Evolutionary conservation across 2,797 vertebrate genomes (phyloP).

Genomic region (Pteronotus mesoamericanus): DNA sequence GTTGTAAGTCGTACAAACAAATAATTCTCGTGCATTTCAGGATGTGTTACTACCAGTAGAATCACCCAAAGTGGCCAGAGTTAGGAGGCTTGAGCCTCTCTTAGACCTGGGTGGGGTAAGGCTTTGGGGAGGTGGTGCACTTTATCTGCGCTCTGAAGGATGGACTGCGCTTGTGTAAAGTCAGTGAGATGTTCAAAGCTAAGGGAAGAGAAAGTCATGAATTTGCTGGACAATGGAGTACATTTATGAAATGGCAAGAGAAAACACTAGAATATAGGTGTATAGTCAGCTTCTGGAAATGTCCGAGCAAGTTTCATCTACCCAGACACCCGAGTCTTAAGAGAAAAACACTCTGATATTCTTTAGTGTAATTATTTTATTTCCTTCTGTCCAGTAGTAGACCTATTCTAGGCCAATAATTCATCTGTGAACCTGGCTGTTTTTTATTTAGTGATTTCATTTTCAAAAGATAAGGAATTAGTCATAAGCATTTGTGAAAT

Average conservation of each 20-base stretch:
- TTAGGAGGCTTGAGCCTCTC: background rate
- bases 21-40: background rate
- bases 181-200: background rate
- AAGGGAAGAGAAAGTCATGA: background rate
- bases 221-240: background rate
- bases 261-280: background rate
- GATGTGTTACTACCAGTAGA: background rate
- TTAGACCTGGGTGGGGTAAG: background rate
- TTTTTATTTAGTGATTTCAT: constrained; percentile 14
- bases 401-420: background rate
- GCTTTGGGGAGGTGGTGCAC: background rate
- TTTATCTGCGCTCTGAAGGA: background rate
- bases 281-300: background rate
- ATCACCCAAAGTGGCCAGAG: background rate
- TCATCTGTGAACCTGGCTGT: background rate
- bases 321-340: background rate
- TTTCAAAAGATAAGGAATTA: constrained; percentile 30
- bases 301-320: background rate
- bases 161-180: background rate
- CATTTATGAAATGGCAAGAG: background rate
- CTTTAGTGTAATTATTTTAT: background rate
- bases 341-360: background rate
- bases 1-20: background rate
- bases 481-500: background rate
- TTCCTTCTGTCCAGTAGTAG: background rate